Percentiles rank a stretch among this genome's conserved stretches.
Evolutionary conservation across 2,888 invertebrate genomes (phyloP).

Genomic region (Ceramica pisi): DNA sequence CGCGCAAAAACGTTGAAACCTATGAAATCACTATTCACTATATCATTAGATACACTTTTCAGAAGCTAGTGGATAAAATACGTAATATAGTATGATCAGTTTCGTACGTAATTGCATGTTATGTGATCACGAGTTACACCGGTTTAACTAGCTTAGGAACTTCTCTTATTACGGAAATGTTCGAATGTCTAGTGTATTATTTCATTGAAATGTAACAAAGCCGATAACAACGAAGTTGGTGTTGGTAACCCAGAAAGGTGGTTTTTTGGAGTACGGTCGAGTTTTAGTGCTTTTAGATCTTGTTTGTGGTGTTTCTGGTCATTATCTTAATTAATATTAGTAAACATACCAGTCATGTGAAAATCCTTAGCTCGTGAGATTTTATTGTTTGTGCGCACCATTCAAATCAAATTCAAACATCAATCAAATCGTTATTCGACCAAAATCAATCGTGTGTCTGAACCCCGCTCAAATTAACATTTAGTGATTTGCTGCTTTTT

Average conservation of each 20-base stretch:
- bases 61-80: slow-evolving; percentile 38
- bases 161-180: slow-evolving; percentile 38
- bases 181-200: slow-evolving; percentile 5
- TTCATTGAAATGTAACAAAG: not conserved
- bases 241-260: not conserved
- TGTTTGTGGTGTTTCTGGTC: not conserved
- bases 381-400: slow-evolving; percentile 32
- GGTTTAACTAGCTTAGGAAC: slow-evolving; percentile 21
- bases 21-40: too few species aligned
- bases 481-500: slow-evolving; percentile 60
- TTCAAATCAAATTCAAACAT: slow-evolving; percentile 31
- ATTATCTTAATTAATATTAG: not conserved
- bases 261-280: not conserved
- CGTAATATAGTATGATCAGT: slow-evolving; percentile 55
- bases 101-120: slow-evolving; percentile 55
- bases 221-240: not conserved
- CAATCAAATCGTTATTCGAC: slow-evolving; percentile 52
- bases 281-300: slow-evolving; percentile 1
- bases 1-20: too few species aligned
- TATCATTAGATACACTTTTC: too few species aligned
- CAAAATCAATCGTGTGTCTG: slow-evolving; percentile 37
- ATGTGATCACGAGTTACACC: slow-evolving; percentile 44
- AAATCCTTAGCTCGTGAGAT: not conserved
- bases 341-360: not conserved
- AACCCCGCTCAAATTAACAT: slow-evolving; percentile 44